Percentiles rank a stretch among this genome's conserved stretches.
Conservation (phyloP, 2,888 invertebrate genomes). For the Sipha maydis region DNA sequence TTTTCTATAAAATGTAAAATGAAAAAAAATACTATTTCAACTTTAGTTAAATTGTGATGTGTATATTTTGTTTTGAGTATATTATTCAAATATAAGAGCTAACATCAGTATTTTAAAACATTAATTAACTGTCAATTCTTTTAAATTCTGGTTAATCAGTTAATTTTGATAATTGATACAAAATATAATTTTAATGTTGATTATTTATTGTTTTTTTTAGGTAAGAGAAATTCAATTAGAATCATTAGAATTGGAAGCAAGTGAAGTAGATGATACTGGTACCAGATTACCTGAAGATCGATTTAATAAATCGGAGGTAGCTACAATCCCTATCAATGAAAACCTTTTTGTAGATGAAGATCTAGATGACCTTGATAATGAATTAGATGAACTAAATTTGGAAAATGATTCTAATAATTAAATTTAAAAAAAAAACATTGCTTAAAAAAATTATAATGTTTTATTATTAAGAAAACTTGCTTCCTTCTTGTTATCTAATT, state of each 20-base stretch:
- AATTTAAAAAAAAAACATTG: conserved; percentile 7
- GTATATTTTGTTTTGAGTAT: too few species aligned
- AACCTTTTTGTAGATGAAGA: conserved; percentile 87
- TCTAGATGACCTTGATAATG: conserved; percentile 81
- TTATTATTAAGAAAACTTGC: conserved; percentile 15
- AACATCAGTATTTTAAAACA: too few species aligned
- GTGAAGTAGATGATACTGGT: conserved; percentile 64
- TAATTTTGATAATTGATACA: too few species aligned
- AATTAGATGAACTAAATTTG: conserved; percentile 74
- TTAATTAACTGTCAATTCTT: too few species aligned
- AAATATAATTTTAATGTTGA: neutral
- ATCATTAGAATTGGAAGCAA: conserved; percentile 64
- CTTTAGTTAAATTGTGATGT: too few species aligned
- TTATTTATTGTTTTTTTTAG: conserved; percentile 13
- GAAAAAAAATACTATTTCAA: too few species aligned
- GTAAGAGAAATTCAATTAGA: conserved; percentile 60
- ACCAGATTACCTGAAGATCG: conserved; percentile 74
- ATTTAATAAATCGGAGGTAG: conserved; percentile 68
- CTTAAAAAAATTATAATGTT: conserved; percentile 21
- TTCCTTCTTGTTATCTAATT: conserved; percentile 13
- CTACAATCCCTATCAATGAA: conserved; percentile 87
- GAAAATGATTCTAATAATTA: conserved; percentile 44
- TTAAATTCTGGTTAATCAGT: too few species aligned
- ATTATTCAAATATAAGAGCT: too few species aligned
- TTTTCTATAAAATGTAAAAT: too few species aligned